Percentiles rank a stretch among this genome's conserved stretches.
Evolutionary conservation across 2,888 invertebrate species (phyloP).

Genomic region (Congeria kusceri): DNA sequence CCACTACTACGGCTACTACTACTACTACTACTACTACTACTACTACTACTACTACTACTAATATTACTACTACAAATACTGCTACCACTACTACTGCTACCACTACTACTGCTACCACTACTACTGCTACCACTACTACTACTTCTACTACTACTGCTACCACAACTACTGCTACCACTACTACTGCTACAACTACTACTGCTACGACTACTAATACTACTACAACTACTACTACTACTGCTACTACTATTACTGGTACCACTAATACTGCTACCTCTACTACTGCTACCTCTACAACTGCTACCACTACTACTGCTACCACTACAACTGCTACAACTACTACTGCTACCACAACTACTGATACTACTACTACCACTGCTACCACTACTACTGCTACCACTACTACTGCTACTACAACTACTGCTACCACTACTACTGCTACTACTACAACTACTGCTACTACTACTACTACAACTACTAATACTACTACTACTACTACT

Average conservation of each 20-base stretch:
- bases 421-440: conserved; percentile 12
- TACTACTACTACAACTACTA: conserved; percentile 18
- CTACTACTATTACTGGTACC: conserved; percentile 1
- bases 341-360: conserved; percentile 9
- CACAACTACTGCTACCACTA: conserved; percentile 10
- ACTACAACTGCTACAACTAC: conserved; percentile 15
- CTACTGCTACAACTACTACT: conserved; percentile 12
- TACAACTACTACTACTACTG: background rate
- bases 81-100: conserved; percentile 11
- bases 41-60: conserved; percentile 17
- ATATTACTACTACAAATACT: conserved; percentile 4
- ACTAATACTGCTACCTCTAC: conserved; percentile 7
- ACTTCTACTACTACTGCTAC: conserved; percentile 14
- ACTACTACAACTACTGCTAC: conserved; percentile 18
- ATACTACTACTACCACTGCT: conserved; percentile 4
- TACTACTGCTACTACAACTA: conserved; percentile 17
- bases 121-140: conserved; percentile 11
- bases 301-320: conserved; percentile 14
- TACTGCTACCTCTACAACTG: conserved; percentile 6
- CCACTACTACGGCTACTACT: conserved; percentile 18
- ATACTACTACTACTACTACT: background rate
- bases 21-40: conserved; percentile 19
- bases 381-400: conserved; percentile 16
- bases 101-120: conserved; percentile 22
- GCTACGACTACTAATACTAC: background rate